A percentile compares a stretch with the other conserved stretches of the same genome.
These are phyloP conservation scores for Anthoscopus minutus DNA, from an alignment of 2,113 vertebrate species.

Conservation along the genomic window DNA sequence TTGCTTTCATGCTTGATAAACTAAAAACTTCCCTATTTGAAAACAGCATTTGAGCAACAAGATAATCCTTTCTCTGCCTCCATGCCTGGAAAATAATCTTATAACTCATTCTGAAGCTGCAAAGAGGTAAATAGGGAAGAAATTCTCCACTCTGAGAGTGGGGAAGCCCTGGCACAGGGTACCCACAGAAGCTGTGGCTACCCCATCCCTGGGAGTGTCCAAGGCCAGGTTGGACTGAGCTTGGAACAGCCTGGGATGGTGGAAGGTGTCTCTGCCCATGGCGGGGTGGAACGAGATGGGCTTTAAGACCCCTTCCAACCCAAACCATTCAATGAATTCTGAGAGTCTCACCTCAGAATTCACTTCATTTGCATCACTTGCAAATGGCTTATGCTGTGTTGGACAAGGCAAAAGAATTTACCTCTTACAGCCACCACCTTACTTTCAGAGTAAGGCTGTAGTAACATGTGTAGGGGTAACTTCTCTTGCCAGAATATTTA, in stretches of 20 bases:
- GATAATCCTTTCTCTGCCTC: neutral
- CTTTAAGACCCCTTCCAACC: neutral
- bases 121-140: neutral
- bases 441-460: neutral
- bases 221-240: fast-evolving
- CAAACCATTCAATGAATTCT: neutral
- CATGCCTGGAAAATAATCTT: neutral
- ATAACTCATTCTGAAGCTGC: neutral
- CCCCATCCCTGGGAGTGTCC: neutral
- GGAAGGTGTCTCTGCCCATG: neutral
- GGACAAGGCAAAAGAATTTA: neutral
- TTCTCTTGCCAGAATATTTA: neutral
- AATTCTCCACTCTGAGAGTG: neutral
- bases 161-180: fast-evolving
- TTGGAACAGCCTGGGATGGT: fast-evolving
- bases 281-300: neutral
- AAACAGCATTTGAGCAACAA: neutral
- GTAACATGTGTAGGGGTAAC: neutral
- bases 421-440: neutral
- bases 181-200: neutral
- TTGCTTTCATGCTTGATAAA: neutral
- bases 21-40: neutral
- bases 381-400: neutral
- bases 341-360: neutral
- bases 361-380: no score